These are phyloP conservation scores for Harpagus bidentatus DNA, from an alignment of 2,113 vertebrate genomes.

Conservation along the genomic window DNA sequence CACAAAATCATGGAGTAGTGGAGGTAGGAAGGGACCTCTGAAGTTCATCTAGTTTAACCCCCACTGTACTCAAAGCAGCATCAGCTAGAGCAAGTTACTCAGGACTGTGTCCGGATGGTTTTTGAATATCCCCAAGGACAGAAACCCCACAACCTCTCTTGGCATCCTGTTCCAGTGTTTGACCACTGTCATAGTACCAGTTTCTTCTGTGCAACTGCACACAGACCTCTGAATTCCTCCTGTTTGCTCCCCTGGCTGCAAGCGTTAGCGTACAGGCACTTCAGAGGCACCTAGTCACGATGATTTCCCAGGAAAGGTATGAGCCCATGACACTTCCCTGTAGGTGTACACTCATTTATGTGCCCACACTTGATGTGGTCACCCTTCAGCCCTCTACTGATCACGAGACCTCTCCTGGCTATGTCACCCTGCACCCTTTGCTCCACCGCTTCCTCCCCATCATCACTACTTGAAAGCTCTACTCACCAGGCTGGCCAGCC, in stretches of 20 bases:
- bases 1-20: not conserved
- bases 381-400: not conserved
- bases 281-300: not conserved
- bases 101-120: not conserved
- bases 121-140: not conserved
- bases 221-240: not conserved
- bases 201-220: not conserved
- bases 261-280: not conserved
- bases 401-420: not conserved
- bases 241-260: not conserved
- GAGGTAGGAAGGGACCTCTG: not conserved
- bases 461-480: not conserved
- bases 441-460: not conserved
- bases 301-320: not conserved
- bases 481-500: not conserved
- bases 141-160: not conserved
- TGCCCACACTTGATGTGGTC: rapidly evolving
- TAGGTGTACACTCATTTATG: not conserved
- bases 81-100: not conserved
- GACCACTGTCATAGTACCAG: not conserved
- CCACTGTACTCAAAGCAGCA: not conserved
- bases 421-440: not conserved
- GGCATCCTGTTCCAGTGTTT: not conserved
- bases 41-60: not conserved
- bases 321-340: not conserved